phyloP scores from a whole-genome alignment of 2,113 vertebrate species.

The Sigmodon hispidus region DNA sequence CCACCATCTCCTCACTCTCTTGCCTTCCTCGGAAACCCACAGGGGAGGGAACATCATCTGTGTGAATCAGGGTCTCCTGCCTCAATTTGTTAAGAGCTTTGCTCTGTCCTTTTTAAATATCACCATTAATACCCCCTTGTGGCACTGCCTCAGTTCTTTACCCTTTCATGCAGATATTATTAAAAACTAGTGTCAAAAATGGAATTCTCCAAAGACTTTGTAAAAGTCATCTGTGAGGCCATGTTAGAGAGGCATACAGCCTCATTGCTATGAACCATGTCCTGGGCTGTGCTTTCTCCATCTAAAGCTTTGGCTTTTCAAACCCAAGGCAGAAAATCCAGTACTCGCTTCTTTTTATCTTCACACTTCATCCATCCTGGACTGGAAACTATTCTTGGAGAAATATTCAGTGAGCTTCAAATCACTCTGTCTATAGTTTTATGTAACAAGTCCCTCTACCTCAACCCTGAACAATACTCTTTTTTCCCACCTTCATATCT shows the following conservation, averaged over 20 bases:
- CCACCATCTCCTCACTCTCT: not conserved
- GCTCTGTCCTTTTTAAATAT: slow-evolving; percentile 78
- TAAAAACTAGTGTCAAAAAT: slow-evolving; percentile 78
- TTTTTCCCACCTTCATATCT: not conserved
- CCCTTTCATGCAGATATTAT: slow-evolving; percentile 80
- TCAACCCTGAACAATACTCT: not conserved
- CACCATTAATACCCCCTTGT: slow-evolving; percentile 68
- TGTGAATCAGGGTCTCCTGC: slow-evolving; percentile 56
- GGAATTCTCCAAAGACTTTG: slow-evolving; percentile 71
- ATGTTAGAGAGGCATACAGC: not conserved
- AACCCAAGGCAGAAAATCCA: not conserved
- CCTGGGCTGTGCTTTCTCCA: not conserved
- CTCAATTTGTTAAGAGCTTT: slow-evolving; percentile 71
- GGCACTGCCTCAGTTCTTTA: slow-evolving; percentile 71
- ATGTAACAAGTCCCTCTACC: not conserved
- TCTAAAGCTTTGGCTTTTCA: not conserved
- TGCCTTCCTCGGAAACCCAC: not conserved
- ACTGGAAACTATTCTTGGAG: not conserved
- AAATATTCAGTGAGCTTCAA: not conserved
- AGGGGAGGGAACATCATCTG: not conserved
- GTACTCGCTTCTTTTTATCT: fast-evolving
- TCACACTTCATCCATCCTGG: not conserved
- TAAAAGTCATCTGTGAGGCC: slow-evolving; percentile 72
- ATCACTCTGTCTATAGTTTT: not conserved
- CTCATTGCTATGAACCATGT: not conserved